These are phyloP conservation scores for Trichonephila inaurata DNA, from an alignment of 1,140 invertebrate species.

Conservation along the genomic window DNA sequence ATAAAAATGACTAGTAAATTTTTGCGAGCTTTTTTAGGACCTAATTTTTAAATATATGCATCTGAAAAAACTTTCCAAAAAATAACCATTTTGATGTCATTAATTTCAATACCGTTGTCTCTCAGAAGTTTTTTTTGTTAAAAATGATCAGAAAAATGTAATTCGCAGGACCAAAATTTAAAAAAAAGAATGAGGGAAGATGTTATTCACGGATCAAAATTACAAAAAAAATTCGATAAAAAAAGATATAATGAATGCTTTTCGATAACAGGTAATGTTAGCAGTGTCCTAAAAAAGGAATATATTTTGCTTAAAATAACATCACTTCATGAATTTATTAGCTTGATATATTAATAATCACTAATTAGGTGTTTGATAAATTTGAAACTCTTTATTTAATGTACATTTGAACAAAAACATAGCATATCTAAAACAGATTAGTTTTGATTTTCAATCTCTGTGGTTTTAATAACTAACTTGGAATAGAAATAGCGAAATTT, in stretches of 20 bases:
- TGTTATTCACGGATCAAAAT: too few relatives aligned
- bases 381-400: too few relatives aligned
- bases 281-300: neutral
- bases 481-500: too few relatives aligned
- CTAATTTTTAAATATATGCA: neutral
- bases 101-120: neutral
- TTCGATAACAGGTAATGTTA: neutral
- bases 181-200: neutral
- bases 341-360: neutral
- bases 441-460: too few relatives aligned
- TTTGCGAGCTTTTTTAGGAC: neutral
- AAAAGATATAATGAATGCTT: neutral
- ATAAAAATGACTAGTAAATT: constrained; percentile 33
- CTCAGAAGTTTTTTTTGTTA: neutral
- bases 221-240: neutral
- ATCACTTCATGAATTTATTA: neutral
- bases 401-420: too few relatives aligned
- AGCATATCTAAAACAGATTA: too few relatives aligned
- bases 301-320: neutral
- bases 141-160: neutral
- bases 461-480: too few relatives aligned
- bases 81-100: neutral
- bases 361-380: neutral
- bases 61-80: neutral
- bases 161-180: neutral